These are phyloP conservation scores for Pandion haliaetus DNA, from an alignment of 2,113 vertebrate genomes.

Conservation along the genomic window DNA sequence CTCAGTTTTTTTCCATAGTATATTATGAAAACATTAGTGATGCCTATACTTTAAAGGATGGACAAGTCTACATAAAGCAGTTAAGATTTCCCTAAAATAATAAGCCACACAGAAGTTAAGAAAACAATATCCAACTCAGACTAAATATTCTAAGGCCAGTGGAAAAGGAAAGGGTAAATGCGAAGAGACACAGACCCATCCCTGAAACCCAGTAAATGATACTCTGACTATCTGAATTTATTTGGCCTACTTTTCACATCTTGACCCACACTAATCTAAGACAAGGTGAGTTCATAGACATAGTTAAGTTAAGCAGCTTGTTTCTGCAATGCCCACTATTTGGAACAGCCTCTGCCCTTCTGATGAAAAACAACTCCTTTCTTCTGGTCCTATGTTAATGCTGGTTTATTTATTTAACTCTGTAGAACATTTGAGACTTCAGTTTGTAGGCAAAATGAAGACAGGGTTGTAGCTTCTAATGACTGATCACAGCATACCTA, in stretches of 20 bases:
- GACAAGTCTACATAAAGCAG: background rate
- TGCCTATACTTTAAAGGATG: background rate
- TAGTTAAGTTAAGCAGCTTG: background rate
- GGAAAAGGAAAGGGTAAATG: background rate
- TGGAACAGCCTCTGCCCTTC: background rate
- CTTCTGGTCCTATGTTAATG: background rate
- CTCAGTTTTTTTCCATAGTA: background rate
- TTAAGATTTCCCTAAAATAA: background rate
- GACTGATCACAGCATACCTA: background rate
- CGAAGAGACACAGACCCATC: background rate
- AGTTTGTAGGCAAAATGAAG: background rate
- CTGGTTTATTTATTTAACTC: background rate
- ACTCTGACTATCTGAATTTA: background rate
- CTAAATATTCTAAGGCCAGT: background rate
- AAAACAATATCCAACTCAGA: background rate
- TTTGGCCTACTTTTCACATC: background rate
- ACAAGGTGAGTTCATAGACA: background rate
- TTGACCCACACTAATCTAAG: background rate
- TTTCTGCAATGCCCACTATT: background rate
- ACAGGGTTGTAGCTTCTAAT: background rate
- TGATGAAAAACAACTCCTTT: background rate
- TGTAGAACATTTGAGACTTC: background rate
- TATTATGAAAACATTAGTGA: background rate
- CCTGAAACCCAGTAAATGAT: background rate
- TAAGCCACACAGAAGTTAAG: background rate